These are phyloP conservation scores for Alcedo quadribrachys DNA, from an alignment of 2,797 vertebrate species.

Conservation along the genomic window DNA sequence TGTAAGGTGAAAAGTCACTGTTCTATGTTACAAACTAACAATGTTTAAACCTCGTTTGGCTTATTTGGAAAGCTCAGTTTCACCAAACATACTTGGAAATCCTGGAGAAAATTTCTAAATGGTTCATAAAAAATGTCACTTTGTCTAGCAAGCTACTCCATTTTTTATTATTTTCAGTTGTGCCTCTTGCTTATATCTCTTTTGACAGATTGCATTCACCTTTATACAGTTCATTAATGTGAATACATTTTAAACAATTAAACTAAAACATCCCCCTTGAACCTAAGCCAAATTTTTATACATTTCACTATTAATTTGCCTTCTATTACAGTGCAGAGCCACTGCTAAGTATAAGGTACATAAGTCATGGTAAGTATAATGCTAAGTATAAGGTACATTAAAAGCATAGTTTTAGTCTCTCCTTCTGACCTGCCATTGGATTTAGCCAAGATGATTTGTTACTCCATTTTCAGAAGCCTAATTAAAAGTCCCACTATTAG, in stretches of 20 bases:
- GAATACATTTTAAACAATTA: background rate
- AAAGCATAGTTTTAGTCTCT: background rate
- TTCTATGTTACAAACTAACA: background rate
- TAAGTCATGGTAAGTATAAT: too few relatives aligned
- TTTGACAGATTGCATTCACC: background rate
- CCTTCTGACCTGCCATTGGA: background rate
- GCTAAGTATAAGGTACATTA: background rate
- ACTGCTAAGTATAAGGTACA: background rate
- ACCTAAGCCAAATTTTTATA: background rate
- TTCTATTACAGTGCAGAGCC: background rate
- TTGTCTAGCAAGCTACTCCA: background rate
- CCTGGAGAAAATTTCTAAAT: background rate
- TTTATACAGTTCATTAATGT: background rate
- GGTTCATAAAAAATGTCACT: background rate
- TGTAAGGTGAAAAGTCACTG: background rate
- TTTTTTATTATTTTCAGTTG: background rate
- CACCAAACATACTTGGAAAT: background rate
- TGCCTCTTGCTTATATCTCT: background rate
- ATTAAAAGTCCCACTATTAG: background rate
- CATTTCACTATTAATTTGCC: background rate
- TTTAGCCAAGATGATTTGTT: background rate
- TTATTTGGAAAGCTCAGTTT: background rate
- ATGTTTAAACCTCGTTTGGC: background rate
- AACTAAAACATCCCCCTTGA: background rate
- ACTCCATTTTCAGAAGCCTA: background rate